Base-by-base conservation (phyloP, 2,888 invertebrate genomes). In the Eudemis profundana region DNA sequence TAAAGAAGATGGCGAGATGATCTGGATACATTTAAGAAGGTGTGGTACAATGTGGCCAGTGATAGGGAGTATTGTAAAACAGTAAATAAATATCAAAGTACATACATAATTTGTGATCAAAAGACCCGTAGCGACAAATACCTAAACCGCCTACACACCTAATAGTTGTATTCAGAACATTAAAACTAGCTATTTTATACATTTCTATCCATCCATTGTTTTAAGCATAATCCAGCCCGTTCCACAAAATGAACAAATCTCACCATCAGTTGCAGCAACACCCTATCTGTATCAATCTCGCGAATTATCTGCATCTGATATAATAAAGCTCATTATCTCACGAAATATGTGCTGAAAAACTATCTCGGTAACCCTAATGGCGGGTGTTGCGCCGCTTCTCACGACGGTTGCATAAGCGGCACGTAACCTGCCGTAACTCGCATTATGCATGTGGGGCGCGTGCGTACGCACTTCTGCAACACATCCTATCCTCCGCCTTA, bases 401-500 rank as follows among this genome's bases (percentile, higher is more conserved):
- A 89, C 86, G 86, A 71, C 69, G 69, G 85, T 89, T 90, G 87
- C 90, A 84, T 88, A 90, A 90, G 76, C 75, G 78, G 76, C 84
- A 88, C 88, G 90, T 90, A 90, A 90, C 81, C 75, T 83, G 79
- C 84, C 82, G 89, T 89, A 89, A 90, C 83, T 83, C 76, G 76
- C 79, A 86, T 87, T 90, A 87, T 85, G 85, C 85, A 90, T 90
- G 85, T 90, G 85, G 88, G 88, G 78, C 89, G 82, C 83, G 79
- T 81, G 79, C 72, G 63, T 62, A 65, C 69, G 65, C 67, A 66
- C 68, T 53, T 21, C 17, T 33, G 46, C 44, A 38, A 33, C 40
- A 54, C 59, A 65, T 63, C 63, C 56, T 63, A 49, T 21, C n/a
- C 12, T 40, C 14, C 42, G 46, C 40, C 42, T 42, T 50, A 15